These are phyloP conservation scores for Drosophila biarmipes DNA, from an alignment of 1,140 invertebrate species.

Conservation along the genomic window DNA sequence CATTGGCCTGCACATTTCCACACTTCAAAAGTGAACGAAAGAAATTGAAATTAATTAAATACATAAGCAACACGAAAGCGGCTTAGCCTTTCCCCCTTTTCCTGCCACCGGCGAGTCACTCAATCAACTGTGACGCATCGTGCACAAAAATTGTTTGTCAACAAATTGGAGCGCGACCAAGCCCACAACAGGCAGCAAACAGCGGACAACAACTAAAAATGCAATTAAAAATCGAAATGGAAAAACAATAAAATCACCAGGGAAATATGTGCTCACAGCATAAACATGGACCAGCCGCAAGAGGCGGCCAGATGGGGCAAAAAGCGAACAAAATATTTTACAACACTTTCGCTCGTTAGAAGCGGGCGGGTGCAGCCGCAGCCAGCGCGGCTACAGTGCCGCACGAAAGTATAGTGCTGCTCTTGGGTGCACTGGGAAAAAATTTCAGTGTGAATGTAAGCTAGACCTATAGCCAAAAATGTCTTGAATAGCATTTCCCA, in stretches of 20 bases:
- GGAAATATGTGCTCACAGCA: constrained; percentile 58
- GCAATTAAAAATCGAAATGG: constrained; percentile 77
- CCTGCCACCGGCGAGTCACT: constrained; percentile 32
- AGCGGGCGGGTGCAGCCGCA: constrained; percentile 51
- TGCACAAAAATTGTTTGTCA: constrained; percentile 67
- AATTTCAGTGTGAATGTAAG: no score
- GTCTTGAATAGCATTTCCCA: no score
- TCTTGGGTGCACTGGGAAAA: constrained; percentile 12
- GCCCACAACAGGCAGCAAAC: constrained; percentile 45
- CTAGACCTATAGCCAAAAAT: no score
- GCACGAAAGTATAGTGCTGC: constrained; percentile 58
- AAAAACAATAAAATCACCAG: constrained; percentile 68
- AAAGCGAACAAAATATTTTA: constrained; percentile 75
- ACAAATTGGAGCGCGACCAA: constrained; percentile 78
- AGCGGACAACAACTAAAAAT: constrained; percentile 60
- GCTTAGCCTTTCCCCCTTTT: constrained; percentile 15
- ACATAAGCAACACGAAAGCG: constrained; percentile 67
- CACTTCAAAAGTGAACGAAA: constrained; percentile 45
- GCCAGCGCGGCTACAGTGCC: constrained; percentile 45
- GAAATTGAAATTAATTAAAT: constrained; percentile 73
- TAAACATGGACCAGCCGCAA: constrained; percentile 23
- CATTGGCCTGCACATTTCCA: constrained; percentile 55
- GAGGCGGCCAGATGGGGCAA: constrained; percentile 22
- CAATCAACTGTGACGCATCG: constrained; percentile 76
- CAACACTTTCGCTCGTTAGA: constrained; percentile 80